These are phyloP conservation scores for Danaus chrysippus DNA, from an alignment of 2,888 invertebrate species.

Conservation along the genomic window DNA sequence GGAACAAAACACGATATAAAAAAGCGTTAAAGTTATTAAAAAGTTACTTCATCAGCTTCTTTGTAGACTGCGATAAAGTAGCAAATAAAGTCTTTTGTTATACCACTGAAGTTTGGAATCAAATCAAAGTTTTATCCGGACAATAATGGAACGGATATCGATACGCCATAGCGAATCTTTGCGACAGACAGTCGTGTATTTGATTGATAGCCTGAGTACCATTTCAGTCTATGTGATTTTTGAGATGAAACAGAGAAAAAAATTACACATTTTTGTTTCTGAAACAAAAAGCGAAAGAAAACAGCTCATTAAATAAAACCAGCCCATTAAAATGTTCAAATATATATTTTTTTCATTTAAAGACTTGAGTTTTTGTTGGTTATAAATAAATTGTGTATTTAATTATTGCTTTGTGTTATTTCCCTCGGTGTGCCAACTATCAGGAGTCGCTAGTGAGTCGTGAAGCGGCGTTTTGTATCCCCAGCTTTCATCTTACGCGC, in stretches of 20 bases:
- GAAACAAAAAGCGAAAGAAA: too few relatives aligned
- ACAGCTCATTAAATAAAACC: too few relatives aligned
- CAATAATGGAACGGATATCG: constrained; percentile 73
- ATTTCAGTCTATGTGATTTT: background rate
- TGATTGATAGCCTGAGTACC: constrained; percentile 5
- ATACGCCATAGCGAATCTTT: constrained; percentile 52
- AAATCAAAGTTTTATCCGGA: constrained; percentile 73
- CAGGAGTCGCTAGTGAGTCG: constrained; percentile 55
- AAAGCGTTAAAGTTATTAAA: constrained; percentile 34
- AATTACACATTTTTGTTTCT: too few relatives aligned
- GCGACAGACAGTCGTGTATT: constrained; percentile 41
- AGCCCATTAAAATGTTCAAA: too few relatives aligned
- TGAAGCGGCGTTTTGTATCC: constrained; percentile 67
- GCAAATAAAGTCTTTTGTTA: constrained; percentile 59
- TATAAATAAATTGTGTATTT: constrained; percentile 1
- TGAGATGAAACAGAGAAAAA: too few relatives aligned
- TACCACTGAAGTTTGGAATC: constrained; percentile 63
- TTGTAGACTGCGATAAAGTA: constrained; percentile 49
- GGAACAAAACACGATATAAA: constrained; percentile 17
- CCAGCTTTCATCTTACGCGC: constrained; percentile 68
- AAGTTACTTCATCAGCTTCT: constrained; percentile 40
- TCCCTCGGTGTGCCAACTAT: constrained; percentile 18
- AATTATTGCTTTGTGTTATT: constrained; percentile 18
- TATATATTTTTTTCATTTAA: too few relatives aligned
- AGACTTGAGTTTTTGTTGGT: background rate